phyloP scores from a whole-genome alignment of 2,888 invertebrate species.

The Oscheius myriophilus region DNA sequence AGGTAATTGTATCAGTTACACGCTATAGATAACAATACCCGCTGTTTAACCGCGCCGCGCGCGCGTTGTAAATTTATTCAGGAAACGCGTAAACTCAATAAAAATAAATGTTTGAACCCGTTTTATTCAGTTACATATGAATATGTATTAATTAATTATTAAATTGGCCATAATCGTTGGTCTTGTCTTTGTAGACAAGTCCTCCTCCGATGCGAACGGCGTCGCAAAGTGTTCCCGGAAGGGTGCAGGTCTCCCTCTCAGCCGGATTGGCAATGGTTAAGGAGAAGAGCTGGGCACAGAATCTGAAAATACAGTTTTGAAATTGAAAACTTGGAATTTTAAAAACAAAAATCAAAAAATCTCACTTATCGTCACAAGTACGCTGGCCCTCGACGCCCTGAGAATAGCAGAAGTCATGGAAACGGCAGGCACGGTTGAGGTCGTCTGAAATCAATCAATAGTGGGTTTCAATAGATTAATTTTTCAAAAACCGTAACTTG shows the following conservation, averaged over 20 bases:
- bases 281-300: slow-evolving; percentile 18
- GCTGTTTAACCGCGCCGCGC: too few species aligned
- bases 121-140: too few species aligned
- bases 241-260: slow-evolving; percentile 17
- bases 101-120: too few species aligned
- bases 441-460: slow-evolving; percentile 11
- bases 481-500: neutral
- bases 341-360: too few species aligned
- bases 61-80: too few species aligned
- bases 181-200: slow-evolving; percentile 21
- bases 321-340: neutral
- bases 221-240: slow-evolving; percentile 22
- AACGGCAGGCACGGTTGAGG: slow-evolving; percentile 22
- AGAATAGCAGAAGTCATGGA: slow-evolving; percentile 32
- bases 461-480: neutral
- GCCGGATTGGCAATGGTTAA: slow-evolving; percentile 14
- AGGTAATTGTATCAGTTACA: too few species aligned
- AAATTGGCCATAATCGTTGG: too few species aligned
- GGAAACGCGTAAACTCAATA: too few species aligned
- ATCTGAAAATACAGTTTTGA: neutral
- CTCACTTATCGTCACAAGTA: slow-evolving; percentile 26
- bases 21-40: too few species aligned
- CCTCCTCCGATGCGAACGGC: slow-evolving; percentile 26
- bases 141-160: too few species aligned
- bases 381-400: slow-evolving; percentile 27